phyloP scores from a whole-genome alignment of 2,797 vertebrate genomes.

The Danio aesculapii region DNA sequence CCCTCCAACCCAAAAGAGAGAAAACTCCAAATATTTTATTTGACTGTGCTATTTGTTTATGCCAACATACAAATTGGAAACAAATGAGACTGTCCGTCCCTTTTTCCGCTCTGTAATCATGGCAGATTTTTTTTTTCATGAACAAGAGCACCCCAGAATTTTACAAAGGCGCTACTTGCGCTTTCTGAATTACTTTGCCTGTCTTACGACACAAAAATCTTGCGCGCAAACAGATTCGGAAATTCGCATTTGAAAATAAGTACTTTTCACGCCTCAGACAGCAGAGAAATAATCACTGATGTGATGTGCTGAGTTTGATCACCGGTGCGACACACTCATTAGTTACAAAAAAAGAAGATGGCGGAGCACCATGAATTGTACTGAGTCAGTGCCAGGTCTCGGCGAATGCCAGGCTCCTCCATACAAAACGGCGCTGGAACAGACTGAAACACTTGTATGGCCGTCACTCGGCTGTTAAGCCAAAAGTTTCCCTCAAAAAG shows the following conservation, averaged over 20 bases:
- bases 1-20: slow-evolving; percentile 31
- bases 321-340: slow-evolving; percentile 73
- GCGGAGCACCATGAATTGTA: slow-evolving; percentile 74
- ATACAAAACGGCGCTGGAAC: slow-evolving; percentile 74
- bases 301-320: slow-evolving; percentile 64
- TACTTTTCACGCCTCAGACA: background rate
- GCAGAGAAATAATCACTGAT: slow-evolving; percentile 11
- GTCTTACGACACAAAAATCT: background rate
- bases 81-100: slow-evolving; percentile 12
- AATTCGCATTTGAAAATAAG: slow-evolving; percentile 6
- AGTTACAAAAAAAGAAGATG: slow-evolving; percentile 78
- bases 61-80: slow-evolving; percentile 46
- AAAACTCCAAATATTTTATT: slow-evolving; percentile 50
- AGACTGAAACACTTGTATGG: slow-evolving; percentile 75
- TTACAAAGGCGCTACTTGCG: slow-evolving; percentile 30
- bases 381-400: slow-evolving; percentile 73
- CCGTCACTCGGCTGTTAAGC: slow-evolving; percentile 65
- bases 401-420: slow-evolving; percentile 77
- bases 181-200: slow-evolving; percentile 9
- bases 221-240: background rate
- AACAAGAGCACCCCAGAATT: slow-evolving; percentile 19
- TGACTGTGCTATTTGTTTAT: slow-evolving; percentile 33
- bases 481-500: slow-evolving; percentile 58
- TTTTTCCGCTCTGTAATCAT: slow-evolving; percentile 20
- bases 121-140: background rate